A percentile compares a stretch with the other conserved stretches of the same genome.
Conservation (phyloP, 2,113 vertebrate species). For the Cyrtonyx montezumae region DNA sequence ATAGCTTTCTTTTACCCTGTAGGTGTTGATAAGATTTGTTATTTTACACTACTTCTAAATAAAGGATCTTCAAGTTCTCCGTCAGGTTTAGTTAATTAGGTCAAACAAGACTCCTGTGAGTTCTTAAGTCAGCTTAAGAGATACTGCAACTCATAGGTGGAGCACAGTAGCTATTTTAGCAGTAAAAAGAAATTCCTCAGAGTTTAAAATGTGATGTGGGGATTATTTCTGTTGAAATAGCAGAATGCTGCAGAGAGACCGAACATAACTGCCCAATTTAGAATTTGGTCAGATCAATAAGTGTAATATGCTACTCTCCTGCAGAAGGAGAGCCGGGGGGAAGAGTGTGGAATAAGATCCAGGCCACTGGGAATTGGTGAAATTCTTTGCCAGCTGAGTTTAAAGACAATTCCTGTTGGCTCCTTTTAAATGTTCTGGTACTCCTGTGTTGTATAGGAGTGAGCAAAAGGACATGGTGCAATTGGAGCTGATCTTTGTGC, state of each 20-base stretch:
- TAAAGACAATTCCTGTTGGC: neutral
- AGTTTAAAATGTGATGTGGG: conserved; percentile 46
- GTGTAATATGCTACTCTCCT: neutral
- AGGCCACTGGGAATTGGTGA: neutral
- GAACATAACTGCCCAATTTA: conserved; percentile 31
- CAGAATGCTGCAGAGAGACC: conserved; percentile 40
- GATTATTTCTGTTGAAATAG: conserved; percentile 40
- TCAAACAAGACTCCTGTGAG: conserved; percentile 60
- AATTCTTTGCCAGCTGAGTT: neutral
- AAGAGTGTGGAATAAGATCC: neutral
- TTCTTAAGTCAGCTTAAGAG: conserved; percentile 62
- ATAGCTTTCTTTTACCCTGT: conserved; percentile 13
- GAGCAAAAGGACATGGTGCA: neutral
- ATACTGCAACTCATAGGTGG: conserved; percentile 35
- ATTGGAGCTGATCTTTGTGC: neutral
- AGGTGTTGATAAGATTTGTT: conserved; percentile 40
- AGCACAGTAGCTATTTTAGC: conserved; percentile 60
- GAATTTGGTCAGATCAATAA: conserved; percentile 27
- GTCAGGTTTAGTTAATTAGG: conserved; percentile 63
- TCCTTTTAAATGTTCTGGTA: neutral
- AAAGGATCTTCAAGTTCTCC: conserved; percentile 40
- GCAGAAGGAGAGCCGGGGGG: fast-evolving
- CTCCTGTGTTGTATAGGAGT: neutral
- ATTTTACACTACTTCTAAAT: conserved; percentile 57
- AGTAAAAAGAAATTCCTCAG: conserved; percentile 26